Evolutionary conservation across 2,888 invertebrate genomes (phyloP).

Genomic region (Siphonodentalium dalli): DNA sequence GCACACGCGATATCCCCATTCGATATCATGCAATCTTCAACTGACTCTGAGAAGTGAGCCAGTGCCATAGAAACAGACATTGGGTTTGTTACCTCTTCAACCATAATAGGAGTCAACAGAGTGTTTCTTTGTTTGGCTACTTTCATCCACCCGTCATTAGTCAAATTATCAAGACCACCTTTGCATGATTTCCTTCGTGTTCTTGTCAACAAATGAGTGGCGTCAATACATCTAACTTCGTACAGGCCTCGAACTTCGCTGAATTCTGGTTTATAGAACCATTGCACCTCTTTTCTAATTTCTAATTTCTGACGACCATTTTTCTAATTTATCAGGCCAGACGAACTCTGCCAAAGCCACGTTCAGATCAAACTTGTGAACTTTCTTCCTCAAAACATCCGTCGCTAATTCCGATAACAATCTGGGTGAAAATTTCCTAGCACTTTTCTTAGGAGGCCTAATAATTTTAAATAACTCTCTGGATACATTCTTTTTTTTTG

Average conservation of each 20-base stretch:
- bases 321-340: slow-evolving; percentile 10
- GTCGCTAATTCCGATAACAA: too few species aligned
- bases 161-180: slow-evolving; percentile 17
- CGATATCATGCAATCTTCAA: slow-evolving; percentile 18
- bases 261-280: slow-evolving; percentile 29
- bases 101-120: slow-evolving; percentile 25
- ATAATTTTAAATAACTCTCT: too few species aligned
- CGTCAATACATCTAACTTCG: slow-evolving; percentile 30
- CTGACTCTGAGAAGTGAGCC: slow-evolving; percentile 25
- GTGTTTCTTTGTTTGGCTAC: slow-evolving; percentile 23
- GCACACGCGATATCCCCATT: slow-evolving; percentile 19
- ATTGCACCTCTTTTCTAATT: too few species aligned
- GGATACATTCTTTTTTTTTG: too few species aligned
- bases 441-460: too few species aligned
- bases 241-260: slow-evolving; percentile 13
- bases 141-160: slow-evolving; percentile 21
- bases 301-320: slow-evolving; percentile 19
- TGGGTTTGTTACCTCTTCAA: slow-evolving; percentile 29
- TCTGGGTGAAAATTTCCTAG: too few species aligned
- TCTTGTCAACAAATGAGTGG: slow-evolving; percentile 28
- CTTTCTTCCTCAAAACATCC: slow-evolving; percentile 13
- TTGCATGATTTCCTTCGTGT: slow-evolving; percentile 18
- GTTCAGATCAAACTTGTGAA: slow-evolving; percentile 21
- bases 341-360: slow-evolving; percentile 17
- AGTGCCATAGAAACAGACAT: slow-evolving; percentile 28